phyloP scores from a whole-genome alignment of 1,140 invertebrate genomes.

The Neodiprion virginianus region DNA sequence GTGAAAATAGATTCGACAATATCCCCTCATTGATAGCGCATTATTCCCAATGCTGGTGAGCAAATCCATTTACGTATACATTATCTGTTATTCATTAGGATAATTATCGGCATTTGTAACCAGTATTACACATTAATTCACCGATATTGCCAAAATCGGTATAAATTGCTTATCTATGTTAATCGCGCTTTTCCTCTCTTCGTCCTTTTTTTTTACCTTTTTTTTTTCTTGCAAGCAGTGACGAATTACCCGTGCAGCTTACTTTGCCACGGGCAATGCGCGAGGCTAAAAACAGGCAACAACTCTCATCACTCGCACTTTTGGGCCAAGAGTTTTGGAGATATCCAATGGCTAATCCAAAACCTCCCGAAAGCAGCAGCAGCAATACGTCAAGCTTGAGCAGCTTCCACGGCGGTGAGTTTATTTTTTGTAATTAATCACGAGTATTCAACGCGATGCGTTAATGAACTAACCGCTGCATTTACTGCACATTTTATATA shows the following conservation, averaged over 20 bases:
- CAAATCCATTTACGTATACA: conserved; percentile 26
- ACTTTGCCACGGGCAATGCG: conserved; percentile 82
- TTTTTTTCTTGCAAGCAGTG: conserved; percentile 65
- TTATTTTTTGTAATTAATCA: not conserved
- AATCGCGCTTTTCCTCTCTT: conserved; percentile 7
- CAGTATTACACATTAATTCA: not conserved
- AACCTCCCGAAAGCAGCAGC: conserved; percentile 57
- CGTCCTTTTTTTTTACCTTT: conserved; percentile 40
- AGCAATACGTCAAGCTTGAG: conserved; percentile 59
- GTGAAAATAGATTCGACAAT: conserved; percentile 89
- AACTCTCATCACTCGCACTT: conserved; percentile 87
- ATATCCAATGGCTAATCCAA: conserved; percentile 80
- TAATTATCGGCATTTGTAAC: conserved; percentile 12
- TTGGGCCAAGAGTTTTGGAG: conserved; percentile 95
- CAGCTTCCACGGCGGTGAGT: conserved; percentile 56
- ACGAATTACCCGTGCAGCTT: conserved; percentile 92
- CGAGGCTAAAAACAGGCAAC: conserved; percentile 86
- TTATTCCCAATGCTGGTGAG: conserved; percentile 91
- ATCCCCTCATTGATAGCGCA: conserved; percentile 91
- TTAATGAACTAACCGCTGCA: not conserved
- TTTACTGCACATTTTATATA: not conserved
- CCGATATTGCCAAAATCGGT: conserved; percentile 14
- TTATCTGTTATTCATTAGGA: conserved; percentile 10
- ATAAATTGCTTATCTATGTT: not conserved
- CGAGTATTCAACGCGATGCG: not conserved